These are phyloP conservation scores for Chaetops frenatus DNA, from an alignment of 2,113 vertebrate genomes.

Conservation along the genomic window DNA sequence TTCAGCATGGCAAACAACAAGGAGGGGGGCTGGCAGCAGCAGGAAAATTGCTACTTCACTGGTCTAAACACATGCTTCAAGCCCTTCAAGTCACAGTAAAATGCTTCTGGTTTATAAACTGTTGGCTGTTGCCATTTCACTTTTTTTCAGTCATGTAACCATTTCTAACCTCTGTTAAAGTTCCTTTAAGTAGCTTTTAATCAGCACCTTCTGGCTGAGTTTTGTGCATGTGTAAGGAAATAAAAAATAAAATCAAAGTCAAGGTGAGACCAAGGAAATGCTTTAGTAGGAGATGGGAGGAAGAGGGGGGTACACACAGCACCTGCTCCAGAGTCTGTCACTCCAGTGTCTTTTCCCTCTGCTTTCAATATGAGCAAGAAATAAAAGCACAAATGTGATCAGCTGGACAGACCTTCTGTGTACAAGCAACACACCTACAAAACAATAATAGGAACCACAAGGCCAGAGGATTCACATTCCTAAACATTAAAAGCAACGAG, in stretches of 20 bases:
- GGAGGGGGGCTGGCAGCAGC: not conserved
- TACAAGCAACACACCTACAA: not conserved
- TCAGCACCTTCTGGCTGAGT: not conserved
- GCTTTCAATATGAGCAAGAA: not conserved
- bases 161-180: not conserved
- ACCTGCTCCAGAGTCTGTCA: not conserved
- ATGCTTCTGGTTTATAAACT: not conserved
- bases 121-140: not conserved
- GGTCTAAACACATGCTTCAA: not conserved
- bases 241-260: not conserved
- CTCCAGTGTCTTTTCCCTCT: not conserved
- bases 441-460: not conserved
- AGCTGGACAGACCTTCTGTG: fast-evolving
- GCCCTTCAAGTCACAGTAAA: constrained; percentile 6
- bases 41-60: not conserved
- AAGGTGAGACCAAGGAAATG: not conserved
- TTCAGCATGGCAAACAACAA: not conserved
- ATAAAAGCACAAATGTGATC: not conserved
- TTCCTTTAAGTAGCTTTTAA: not conserved
- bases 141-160: not conserved
- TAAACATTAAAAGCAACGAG: not conserved
- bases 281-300: not conserved
- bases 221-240: not conserved
- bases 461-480: not conserved
- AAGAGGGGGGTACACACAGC: not conserved